Evolutionary conservation across 2,797 vertebrate species (phyloP).

Genomic region (Leptodactylus fallax): DNA sequence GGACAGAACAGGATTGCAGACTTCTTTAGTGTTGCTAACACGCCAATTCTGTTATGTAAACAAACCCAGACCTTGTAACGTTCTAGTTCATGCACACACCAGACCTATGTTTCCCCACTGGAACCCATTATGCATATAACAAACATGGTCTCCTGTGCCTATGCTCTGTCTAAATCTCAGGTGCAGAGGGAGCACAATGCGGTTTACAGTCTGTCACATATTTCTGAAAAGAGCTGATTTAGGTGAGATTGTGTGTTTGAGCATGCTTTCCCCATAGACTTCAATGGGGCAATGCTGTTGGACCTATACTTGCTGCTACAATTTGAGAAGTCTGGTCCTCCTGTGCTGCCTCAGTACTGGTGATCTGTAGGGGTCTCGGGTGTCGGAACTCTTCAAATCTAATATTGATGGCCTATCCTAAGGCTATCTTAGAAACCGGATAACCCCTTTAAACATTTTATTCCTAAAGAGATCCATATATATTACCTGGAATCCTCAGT

Average conservation of each 20-base stretch:
- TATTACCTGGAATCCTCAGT: too few relatives aligned
- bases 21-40: not conserved
- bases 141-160: conserved; percentile 58
- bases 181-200: conserved; percentile 21
- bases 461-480: too few relatives aligned
- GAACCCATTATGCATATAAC: conserved; percentile 54
- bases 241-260: not conserved
- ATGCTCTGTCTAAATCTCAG: conserved; percentile 33
- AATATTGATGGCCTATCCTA: too few relatives aligned
- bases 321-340: too few relatives aligned
- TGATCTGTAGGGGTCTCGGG: too few relatives aligned
- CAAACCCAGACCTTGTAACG: not conserved
- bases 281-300: too few relatives aligned
- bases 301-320: too few relatives aligned
- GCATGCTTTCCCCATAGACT: not conserved
- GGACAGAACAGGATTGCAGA: too few relatives aligned
- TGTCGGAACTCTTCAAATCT: too few relatives aligned
- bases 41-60: conserved; percentile 6
- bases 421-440: too few relatives aligned
- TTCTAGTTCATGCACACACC: conserved; percentile 26
- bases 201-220: conserved; percentile 1
- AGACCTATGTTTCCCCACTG: conserved; percentile 52
- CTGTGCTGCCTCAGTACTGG: too few relatives aligned
- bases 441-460: too few relatives aligned
- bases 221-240: conserved; percentile 38